phyloP scores from a whole-genome alignment of 2,797 vertebrate genomes.

The Leptoclinus maculatus region DNA sequence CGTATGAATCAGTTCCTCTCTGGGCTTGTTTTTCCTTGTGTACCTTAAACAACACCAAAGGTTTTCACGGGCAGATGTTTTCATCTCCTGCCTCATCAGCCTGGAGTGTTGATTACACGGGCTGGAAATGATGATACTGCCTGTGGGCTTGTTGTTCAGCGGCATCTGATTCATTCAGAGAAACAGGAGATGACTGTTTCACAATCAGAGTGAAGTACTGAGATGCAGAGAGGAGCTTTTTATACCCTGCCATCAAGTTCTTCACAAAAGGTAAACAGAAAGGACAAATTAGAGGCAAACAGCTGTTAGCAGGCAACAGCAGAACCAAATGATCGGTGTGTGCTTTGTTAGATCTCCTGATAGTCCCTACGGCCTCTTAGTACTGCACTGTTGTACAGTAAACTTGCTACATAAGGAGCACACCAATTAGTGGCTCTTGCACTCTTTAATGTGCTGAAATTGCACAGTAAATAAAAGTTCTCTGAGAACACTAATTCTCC shows the following conservation, averaged over 20 bases:
- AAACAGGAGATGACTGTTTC: slow-evolving; percentile 59
- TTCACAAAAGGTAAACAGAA: slow-evolving; percentile 59
- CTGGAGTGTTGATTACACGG: slow-evolving; percentile 70
- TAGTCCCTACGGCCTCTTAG: neutral
- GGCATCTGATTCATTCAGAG: slow-evolving; percentile 63
- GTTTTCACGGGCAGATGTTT: slow-evolving; percentile 65
- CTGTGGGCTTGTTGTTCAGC: slow-evolving; percentile 62
- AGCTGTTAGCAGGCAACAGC: slow-evolving; percentile 35
- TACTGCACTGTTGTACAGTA: neutral
- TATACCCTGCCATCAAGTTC: slow-evolving; percentile 51
- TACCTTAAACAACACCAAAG: slow-evolving; percentile 63
- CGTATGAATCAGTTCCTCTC: slow-evolving; percentile 67
- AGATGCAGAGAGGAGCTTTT: slow-evolving; percentile 33
- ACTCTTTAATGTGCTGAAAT: slow-evolving; percentile 59
- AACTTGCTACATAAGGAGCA: slow-evolving; percentile 24
- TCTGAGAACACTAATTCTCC: slow-evolving; percentile 62
- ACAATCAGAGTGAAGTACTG: slow-evolving; percentile 48
- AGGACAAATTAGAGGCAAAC: slow-evolving; percentile 47
- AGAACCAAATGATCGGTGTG: slow-evolving; percentile 15
- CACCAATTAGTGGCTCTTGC: slow-evolving; percentile 54
- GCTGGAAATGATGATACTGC: slow-evolving; percentile 58
- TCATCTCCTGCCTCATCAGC: slow-evolving; percentile 74
- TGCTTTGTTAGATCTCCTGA: slow-evolving; percentile 18
- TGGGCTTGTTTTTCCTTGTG: slow-evolving; percentile 34
- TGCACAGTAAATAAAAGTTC: slow-evolving; percentile 67